Base-by-base conservation (phyloP, 2,113 vertebrate species). In the Hydropotes inermis region DNA sequence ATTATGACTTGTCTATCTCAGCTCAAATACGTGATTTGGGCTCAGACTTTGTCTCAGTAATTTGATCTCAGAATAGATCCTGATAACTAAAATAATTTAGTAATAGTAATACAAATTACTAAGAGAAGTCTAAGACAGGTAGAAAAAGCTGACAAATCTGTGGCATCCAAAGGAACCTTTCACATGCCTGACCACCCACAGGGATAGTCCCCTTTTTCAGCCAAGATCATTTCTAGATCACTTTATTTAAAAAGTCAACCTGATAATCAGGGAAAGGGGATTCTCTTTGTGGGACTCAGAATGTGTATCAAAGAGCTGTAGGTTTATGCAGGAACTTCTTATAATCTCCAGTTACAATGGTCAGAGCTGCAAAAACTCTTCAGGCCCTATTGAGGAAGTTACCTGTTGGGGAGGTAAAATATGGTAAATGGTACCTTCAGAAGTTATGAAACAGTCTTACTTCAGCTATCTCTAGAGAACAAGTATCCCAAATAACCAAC, bases 401-500 rank as follows among this genome's bases (percentile, higher is more conserved):
- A 94, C 17, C 43, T 30, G 19, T 16, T 39, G 2, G 39, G 36
- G n/a, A 78, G 33, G 39, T 54, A 90, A 87, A 87, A 95, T 60
- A 84, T 2, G 28, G 67, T 81, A 21, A 96, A 94, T 28, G 33
- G 57, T 50, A 92, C 39, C 36, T 76, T 57, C 13, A 81, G 70
- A 95, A 92, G 79, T 91, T 92, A 81, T 33, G 30, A 95, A 87
- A 91, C 1, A 89, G 52, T 11, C 23, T 82, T 76, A 94, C 23
- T 76, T 86, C 52, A 70, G 30, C 54, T 74, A 60, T 87, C 33
- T 94, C 39, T 82, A 87, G 28, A 82, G 16, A 92, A 92, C 28
- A 94, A 91, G 83, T 54, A 94, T 3, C 3, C 16, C 33, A 97
- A 96, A 94, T 70, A 92, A 89, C 28, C 74, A 91, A 95, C 67